A percentile compares a stretch with the other conserved stretches of the same genome.
These are phyloP conservation scores for Drosophila infuscata DNA, from an alignment of 2,888 invertebrate species.

Conservation along the genomic window DNA sequence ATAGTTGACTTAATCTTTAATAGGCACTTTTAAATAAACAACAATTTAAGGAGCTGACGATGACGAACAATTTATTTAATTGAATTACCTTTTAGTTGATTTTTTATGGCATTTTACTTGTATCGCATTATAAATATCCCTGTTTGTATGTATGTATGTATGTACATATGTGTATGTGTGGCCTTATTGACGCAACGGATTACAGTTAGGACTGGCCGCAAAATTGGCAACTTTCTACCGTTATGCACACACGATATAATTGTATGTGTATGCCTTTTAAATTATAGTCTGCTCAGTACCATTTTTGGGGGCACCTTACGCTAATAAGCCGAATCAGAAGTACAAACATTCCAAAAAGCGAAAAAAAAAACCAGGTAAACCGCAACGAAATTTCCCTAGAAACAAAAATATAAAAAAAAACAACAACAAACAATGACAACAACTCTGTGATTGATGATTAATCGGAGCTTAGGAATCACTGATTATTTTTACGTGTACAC, in stretches of 20 bases:
- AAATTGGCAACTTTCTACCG: constrained; percentile 70
- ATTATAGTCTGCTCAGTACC: constrained; percentile 28
- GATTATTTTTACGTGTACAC: constrained; percentile 17
- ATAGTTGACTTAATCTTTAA: constrained; percentile 1
- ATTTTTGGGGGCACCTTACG: constrained; percentile 33
- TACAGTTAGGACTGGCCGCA: constrained; percentile 35
- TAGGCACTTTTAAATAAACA: neutral
- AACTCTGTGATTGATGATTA: constrained; percentile 31
- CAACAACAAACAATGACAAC: constrained; percentile 3
- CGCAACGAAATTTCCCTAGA: constrained; percentile 24
- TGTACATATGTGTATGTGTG: neutral
- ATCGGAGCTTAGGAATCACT: constrained; percentile 30
- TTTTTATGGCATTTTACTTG: neutral
- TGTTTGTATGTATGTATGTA: neutral
- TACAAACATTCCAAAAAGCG: constrained; percentile 50
- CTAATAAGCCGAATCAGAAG: constrained; percentile 58
- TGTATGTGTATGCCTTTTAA: constrained; percentile 38
- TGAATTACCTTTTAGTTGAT: constrained; percentile 9
- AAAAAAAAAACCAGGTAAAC: constrained; percentile 17
- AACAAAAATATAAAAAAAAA: constrained; percentile 1
- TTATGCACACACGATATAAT: constrained; percentile 37
- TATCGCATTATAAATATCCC: constrained; percentile 1
- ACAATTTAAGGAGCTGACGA: neutral
- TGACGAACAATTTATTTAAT: constrained; percentile 6
- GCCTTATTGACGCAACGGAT: constrained; percentile 15